These are phyloP conservation scores for Sylvia atricapilla DNA, from an alignment of 2,113 vertebrate species.

Conservation along the genomic window DNA sequence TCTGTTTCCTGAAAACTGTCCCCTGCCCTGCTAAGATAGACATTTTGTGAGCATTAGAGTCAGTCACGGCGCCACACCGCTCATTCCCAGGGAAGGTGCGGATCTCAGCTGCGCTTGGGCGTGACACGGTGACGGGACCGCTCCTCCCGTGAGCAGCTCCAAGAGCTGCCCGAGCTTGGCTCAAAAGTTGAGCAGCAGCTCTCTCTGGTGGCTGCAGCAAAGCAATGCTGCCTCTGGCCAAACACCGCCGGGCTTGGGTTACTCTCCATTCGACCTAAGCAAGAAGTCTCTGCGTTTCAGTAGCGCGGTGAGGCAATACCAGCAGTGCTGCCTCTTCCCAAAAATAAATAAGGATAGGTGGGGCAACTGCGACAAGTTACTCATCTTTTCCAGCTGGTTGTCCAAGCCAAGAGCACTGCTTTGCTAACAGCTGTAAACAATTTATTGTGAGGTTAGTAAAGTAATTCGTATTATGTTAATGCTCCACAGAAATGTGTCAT, in stretches of 20 bases:
- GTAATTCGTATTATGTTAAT: neutral
- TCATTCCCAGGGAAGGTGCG: neutral
- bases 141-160: rapidly evolving
- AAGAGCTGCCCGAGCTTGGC: rapidly evolving
- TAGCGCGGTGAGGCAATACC: neutral
- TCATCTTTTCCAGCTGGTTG: neutral
- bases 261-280: rapidly evolving
- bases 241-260: rapidly evolving
- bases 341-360: neutral
- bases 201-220: conserved; percentile 42
- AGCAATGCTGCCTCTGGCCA: neutral
- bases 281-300: neutral
- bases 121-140: rapidly evolving
- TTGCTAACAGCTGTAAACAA: conserved; percentile 4
- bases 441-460: neutral
- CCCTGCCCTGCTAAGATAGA: neutral
- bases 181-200: conserved; percentile 54
- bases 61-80: neutral
- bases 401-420: neutral
- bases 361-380: neutral
- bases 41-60: neutral
- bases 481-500: neutral
- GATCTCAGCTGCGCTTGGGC: rapidly evolving
- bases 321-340: neutral
- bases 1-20: neutral